Evolutionary conservation across 2,888 invertebrate genomes (phyloP).

Genomic region (Tortrix viridana): DNA sequence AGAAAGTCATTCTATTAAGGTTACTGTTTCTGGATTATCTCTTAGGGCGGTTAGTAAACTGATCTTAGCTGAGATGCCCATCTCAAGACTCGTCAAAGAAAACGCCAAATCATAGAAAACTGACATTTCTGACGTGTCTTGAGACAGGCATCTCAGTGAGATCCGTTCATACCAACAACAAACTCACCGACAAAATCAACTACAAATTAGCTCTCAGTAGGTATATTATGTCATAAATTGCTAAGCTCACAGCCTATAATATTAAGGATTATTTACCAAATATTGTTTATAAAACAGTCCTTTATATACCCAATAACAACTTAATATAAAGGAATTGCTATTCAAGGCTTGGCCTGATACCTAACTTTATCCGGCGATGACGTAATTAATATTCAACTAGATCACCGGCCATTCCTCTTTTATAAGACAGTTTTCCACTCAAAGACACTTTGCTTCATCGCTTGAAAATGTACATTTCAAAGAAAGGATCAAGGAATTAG

Average conservation of each 20-base stretch:
- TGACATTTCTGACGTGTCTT: too few species aligned
- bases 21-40: too few species aligned
- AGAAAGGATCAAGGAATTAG: neutral
- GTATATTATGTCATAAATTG: too few species aligned
- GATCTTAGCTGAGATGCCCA: too few species aligned
- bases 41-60: too few species aligned
- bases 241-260: constrained; percentile 14
- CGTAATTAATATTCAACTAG: constrained; percentile 68
- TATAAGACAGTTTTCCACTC: constrained; percentile 21
- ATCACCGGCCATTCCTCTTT: constrained; percentile 45
- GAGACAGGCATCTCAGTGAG: too few species aligned
- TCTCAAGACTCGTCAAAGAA: too few species aligned
- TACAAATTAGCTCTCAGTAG: too few species aligned
- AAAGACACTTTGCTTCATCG: constrained; percentile 13
- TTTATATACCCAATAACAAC: constrained; percentile 41
- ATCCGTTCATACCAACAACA: too few species aligned
- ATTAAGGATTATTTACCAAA: constrained; percentile 8
- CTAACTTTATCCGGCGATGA: constrained; percentile 64
- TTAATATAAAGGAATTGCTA: constrained; percentile 50
- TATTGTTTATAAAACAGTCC: constrained; percentile 27
- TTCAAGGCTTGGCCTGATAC: constrained; percentile 54
- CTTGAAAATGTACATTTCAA: constrained; percentile 6
- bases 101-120: too few species aligned
- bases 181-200: too few species aligned
- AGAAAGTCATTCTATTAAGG: too few species aligned